These are phyloP conservation scores for Octopus bimaculoides DNA, from an alignment of 1,140 invertebrate genomes.

Conservation along the genomic window DNA sequence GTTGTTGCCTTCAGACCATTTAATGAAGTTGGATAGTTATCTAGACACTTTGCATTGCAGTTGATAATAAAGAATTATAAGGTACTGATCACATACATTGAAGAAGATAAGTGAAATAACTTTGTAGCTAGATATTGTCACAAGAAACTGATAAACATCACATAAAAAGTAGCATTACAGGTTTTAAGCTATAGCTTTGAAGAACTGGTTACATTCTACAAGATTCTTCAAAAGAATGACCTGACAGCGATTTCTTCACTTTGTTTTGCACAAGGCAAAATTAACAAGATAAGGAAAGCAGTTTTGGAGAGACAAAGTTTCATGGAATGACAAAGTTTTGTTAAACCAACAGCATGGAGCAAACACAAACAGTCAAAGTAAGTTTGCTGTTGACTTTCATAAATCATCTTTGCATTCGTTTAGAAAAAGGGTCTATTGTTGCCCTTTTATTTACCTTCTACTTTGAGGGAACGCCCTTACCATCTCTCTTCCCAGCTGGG, in stretches of 20 bases:
- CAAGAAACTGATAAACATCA: slow-evolving; percentile 7
- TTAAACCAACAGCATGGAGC: not conserved
- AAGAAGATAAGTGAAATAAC: not conserved
- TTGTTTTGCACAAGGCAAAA: not conserved
- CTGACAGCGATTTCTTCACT: not conserved
- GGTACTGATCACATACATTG: slow-evolving; percentile 4
- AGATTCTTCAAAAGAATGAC: slow-evolving; percentile 4
- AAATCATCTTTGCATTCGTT: slow-evolving; percentile 2
- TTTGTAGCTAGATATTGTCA: not conserved
- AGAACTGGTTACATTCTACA: not conserved
- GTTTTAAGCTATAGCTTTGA: slow-evolving; percentile 2
- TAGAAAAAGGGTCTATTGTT: not conserved
- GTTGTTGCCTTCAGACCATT: slow-evolving; percentile 6
- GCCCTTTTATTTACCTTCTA: too few relatives aligned
- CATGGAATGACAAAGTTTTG: slow-evolving; percentile 7
- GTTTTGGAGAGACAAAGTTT: not conserved
- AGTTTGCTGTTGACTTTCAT: not conserved
- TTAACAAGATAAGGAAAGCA: slow-evolving; percentile 7
- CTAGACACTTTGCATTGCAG: slow-evolving; percentile 1
- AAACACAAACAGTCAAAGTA: not conserved
- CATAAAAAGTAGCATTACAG: not conserved
- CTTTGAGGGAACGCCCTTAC: too few relatives aligned
- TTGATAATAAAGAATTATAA: not conserved
- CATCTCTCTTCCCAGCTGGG: too few relatives aligned
- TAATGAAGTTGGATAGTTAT: not conserved